Base-by-base conservation (phyloP, 1,140 invertebrate genomes). In the Habropoda laboriosa region DNA sequence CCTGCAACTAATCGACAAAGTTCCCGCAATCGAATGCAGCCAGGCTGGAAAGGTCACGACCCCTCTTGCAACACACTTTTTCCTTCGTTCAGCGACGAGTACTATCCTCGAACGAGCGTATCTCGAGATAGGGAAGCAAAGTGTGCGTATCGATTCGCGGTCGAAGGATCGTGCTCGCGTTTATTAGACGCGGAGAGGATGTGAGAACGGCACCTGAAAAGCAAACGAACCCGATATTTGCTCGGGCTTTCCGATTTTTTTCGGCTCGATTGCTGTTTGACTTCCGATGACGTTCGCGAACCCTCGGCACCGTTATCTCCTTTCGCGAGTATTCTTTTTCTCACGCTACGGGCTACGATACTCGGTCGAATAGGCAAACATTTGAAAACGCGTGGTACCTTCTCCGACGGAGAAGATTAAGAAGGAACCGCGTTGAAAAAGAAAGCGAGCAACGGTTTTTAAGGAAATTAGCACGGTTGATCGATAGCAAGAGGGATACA, bases 191-290 rank as follows among this genome's bases (percentile, higher is more conserved):
- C 16, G 63, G 58, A 30, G 66, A 18, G 53, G 38, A 72, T 85
- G 77, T 86, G 82, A 85, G 82, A 86, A 82, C 80, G 79, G 63
- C 74, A 86, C 82, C 85, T 82, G 68, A 84, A 85, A 49, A 78
- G 80, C 67, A 86, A 86, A 86, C 68, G 61, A 45, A 79, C 18
- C 10, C 40, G 47, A 27, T 81, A 32, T 81, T 81, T 81, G 42
- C 74, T 53, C 73, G 64, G 10, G 57, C 64, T 53, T 77, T 30
- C 18, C 58, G 47, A 70, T 70, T 70, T 81, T 71, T 80, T 68
- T 49, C 24, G 40, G 30, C 7, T 30, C 27, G 57, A 79, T 79
- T 42, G 45, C 12, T 74, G 51, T 80, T 80, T 80, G 51, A 77
- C 42, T 77, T 77, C n/a, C 66, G 75, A 77, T 77, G 64, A 60